These are phyloP conservation scores for Pristionchus entomophagus DNA, from an alignment of 2,888 invertebrate genomes.

Conservation along the genomic window DNA sequence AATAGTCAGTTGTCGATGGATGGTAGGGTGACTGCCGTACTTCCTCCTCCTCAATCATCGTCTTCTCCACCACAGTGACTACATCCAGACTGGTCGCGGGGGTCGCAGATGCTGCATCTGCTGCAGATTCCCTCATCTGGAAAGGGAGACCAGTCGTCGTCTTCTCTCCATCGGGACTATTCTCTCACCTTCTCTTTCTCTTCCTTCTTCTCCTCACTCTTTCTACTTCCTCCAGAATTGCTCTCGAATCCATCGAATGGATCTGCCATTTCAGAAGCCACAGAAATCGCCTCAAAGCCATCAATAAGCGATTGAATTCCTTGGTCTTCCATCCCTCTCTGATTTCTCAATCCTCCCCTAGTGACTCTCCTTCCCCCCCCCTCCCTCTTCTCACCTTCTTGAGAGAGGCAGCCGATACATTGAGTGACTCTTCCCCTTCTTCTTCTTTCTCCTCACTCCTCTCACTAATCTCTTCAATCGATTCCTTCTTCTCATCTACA, in stretches of 20 bases:
- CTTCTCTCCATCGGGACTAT: background rate
- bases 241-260: constrained; percentile 41
- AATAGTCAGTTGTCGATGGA: background rate
- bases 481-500: constrained; percentile 1
- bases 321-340: no score
- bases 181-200: background rate
- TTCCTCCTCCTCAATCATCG: constrained; percentile 20
- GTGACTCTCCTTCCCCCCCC: no score
- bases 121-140: background rate
- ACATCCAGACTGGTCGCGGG: background rate
- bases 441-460: background rate
- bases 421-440: background rate
- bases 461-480: constrained; percentile 9
- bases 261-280: constrained; percentile 22
- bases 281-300: background rate
- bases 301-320: background rate
- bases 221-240: background rate
- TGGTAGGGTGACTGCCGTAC: background rate
- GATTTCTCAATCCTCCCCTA: no score
- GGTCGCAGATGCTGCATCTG: background rate
- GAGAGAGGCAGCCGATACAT: background rate
- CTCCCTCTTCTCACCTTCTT: constrained; percentile 45
- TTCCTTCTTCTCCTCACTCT: background rate
- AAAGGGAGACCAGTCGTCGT: background rate
- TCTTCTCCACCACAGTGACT: background rate